Evolutionary conservation across 2,888 invertebrate genomes (phyloP), one percentile per base, ranked within the genome.

Genomic region (Eupithecia subumbrata): DNA sequence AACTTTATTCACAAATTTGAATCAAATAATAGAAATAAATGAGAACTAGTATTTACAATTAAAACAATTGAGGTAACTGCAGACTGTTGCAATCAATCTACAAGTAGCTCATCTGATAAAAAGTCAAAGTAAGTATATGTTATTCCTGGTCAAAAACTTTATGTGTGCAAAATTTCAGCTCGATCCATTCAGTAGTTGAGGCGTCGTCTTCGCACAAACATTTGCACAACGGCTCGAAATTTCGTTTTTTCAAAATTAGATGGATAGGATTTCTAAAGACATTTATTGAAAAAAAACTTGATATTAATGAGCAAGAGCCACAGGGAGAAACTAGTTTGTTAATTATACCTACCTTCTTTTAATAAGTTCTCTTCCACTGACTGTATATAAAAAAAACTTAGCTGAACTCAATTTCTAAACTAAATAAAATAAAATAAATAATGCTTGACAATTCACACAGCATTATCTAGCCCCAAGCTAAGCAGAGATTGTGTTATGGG

Each of bases 331-430:
- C 16, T 45, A 45, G 18, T 37, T 37, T 37, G 37, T 4, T 37
- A 37, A 4, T 37, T 37, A 5, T 40, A 40, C 40, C 40, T 5
- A 40, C 40, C 8, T 16, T 45, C 2, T 45, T 45, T n/a, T 48
- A 8, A 18, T 48, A 48, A n/a, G 8, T n/a, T n/a, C 2, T n/a
- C n/a, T 48, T n/a, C 48, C 5, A 48, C 45, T 45, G 45, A 16
- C 45, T 16, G 16, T 45, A 37, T 37, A 37, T 48, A 18, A 22
- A 56, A 12, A 60, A 60, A 12, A 60, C 60, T 60, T 14, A 25
- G 12, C 12, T 56, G 0, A 72, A 75, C 72, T 70, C 69, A 64
- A 40, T 69, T 43, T 34, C 22, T 34, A 68, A 71, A 68, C n/a
- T n/a, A n/a, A n/a, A n/a, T n/a, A n/a, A n/a, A n/a, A n/a, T n/a